Evolutionary conservation across 2,888 invertebrate genomes (phyloP), one percentile per base, ranked within the genome.

Genomic region (Tetropium fuscum): DNA sequence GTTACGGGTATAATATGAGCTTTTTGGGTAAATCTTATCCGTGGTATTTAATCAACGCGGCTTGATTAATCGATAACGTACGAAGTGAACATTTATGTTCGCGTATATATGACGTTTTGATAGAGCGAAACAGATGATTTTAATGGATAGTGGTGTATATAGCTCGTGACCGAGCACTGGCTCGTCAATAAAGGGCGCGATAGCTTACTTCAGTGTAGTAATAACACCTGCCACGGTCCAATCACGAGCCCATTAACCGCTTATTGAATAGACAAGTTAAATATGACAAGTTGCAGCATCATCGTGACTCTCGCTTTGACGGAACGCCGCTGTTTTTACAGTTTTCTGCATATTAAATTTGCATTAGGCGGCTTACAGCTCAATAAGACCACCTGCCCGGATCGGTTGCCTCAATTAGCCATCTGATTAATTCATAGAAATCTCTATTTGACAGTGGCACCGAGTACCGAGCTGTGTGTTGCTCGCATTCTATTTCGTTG

Each of bases 211-310:
- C 36, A n/a, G n/a, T n/a, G 60, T 66, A 4, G 60, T 66, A 72
- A 71, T 69, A 70, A 69, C 73, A 74, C 73, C 74, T 74, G 74
- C 71, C 72, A 71, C 69, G 64, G 60, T 68, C 63, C 68, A 72
- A 73, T 73, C 72, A 72, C 64, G 56, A 51, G 58, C 60, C 67
- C 65, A 66, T 69, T 67, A 66, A 55, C 53, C 58, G 63, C 66
- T 72, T 73, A 74, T 74, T 73, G 65, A 73, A 72, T 71, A 70
- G 73, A 71, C 69, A 66, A 66, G 71, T 71, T 71, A 72, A 73
- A 69, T 70, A 71, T 73, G 75, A 75, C 73, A 74, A 68, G 69
- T 68, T 70, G 73, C 73, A 66, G 65, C 63, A 68, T 70, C 70
- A 71, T 66, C 70, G 67, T 74, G 74, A 73, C 55, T 53, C 1